Conservation (phyloP, 2,797 vertebrate species). For the Tenualosa thibaudeaui region DNA sequence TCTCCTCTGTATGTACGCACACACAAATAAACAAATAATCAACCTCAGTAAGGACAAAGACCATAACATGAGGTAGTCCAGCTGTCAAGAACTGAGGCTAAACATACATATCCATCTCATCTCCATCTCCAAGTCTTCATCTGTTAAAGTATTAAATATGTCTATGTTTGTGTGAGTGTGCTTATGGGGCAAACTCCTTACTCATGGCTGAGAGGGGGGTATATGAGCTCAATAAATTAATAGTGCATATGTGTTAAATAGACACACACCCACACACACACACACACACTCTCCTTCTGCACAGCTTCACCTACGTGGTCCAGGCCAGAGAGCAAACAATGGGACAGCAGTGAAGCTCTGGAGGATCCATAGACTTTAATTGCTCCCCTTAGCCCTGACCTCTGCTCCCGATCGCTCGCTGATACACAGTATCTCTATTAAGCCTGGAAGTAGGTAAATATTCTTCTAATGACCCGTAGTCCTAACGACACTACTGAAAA, state of each 20-base stretch:
- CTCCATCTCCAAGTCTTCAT: neutral
- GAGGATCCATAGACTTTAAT: slow-evolving; percentile 75
- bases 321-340: slow-evolving; percentile 59
- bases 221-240: too few relatives aligned
- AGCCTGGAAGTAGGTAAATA: slow-evolving; percentile 80
- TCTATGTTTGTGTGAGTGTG: neutral
- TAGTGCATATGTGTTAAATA: neutral
- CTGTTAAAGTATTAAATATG: neutral
- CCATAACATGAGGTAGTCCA: neutral
- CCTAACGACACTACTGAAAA: slow-evolving; percentile 67
- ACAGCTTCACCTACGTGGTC: slow-evolving; percentile 64
- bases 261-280: neutral
- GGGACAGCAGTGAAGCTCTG: slow-evolving; percentile 53
- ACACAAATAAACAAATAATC: neutral
- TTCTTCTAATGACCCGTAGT: slow-evolving; percentile 77
- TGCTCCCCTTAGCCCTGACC: slow-evolving; percentile 79
- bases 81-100: neutral
- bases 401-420: slow-evolving; percentile 74
- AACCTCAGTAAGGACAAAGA: neutral
- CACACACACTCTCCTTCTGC: slow-evolving; percentile 41
- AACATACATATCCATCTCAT: neutral
- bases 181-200: neutral
- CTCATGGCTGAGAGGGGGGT: neutral
- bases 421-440: slow-evolving; percentile 80
- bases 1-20: neutral